Conservation (phyloP, 2,797 vertebrate species). For the Rhabdophis nuchalis region DNA sequence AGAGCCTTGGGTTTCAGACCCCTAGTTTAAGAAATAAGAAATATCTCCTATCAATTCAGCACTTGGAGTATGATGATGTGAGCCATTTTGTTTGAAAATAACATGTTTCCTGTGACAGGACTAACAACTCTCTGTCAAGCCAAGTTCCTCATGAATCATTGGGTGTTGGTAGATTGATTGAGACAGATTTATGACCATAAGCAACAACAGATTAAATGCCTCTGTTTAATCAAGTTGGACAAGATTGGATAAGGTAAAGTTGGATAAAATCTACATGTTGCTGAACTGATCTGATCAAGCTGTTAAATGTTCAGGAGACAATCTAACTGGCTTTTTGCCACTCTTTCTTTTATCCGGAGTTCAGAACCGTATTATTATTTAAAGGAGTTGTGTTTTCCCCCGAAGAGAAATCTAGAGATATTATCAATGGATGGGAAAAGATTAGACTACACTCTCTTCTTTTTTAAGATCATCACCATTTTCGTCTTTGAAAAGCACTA, state of each 20-base stretch:
- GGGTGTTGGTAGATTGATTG: not conserved
- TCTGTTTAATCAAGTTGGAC: not conserved
- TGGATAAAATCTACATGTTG: not conserved
- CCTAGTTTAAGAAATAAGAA: not conserved
- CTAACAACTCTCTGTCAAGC: not conserved
- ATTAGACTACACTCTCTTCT: not conserved
- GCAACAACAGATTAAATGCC: not conserved
- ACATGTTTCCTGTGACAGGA: not conserved
- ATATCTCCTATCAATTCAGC: not conserved
- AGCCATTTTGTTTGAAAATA: constrained; percentile 1
- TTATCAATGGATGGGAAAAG: not conserved
- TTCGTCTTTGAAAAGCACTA: not conserved
- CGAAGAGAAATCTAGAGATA: not conserved
- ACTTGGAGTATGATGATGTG: not conserved
- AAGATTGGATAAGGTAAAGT: not conserved
- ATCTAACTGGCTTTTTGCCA: not conserved
- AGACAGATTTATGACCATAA: not conserved
- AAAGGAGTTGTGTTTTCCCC: not conserved
- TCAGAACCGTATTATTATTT: not conserved
- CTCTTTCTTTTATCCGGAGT: not conserved
- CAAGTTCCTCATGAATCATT: not conserved
- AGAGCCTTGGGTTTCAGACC: too few species aligned
- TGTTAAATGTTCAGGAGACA: not conserved
- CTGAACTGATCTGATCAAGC: not conserved
- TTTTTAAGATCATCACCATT: not conserved